These are phyloP conservation scores for Volucella bombylans DNA, from an alignment of 2,888 invertebrate species.

Conservation along the genomic window DNA sequence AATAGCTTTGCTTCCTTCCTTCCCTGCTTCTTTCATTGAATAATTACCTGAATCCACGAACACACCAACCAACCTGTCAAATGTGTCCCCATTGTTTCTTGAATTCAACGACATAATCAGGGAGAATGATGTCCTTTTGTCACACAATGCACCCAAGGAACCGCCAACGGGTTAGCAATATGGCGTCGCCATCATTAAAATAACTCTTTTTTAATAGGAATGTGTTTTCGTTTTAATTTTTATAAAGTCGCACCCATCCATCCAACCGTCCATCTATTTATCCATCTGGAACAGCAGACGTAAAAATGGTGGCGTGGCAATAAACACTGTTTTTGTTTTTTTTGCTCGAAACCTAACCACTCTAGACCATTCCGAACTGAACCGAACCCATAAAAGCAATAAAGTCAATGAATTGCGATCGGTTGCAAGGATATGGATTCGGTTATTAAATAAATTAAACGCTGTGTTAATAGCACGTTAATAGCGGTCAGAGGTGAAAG, in stretches of 20 bases:
- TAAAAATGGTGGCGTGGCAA: constrained; percentile 49
- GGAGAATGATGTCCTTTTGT: constrained; percentile 72
- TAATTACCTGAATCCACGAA: constrained; percentile 71
- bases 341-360: no score
- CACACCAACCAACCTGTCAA: constrained; percentile 24
- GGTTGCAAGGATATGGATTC: constrained; percentile 42
- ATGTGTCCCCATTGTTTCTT: constrained; percentile 47
- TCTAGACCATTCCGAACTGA: not conserved
- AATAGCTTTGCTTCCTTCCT: constrained; percentile 60
- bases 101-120: constrained; percentile 69
- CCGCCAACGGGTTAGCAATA: constrained; percentile 45
- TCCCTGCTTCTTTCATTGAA: constrained; percentile 28
- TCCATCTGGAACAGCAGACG: not conserved
- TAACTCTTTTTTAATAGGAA: constrained; percentile 70
- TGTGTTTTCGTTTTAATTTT: constrained; percentile 37
- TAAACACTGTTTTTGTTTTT: constrained; percentile 21
- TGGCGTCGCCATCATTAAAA: constrained; percentile 66
- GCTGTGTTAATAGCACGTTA: not conserved
- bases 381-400: constrained; percentile 57
- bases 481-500: not conserved
- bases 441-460: constrained; percentile 54
- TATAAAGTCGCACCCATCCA: constrained; percentile 65
- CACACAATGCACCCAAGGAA: constrained; percentile 52
- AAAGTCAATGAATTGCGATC: constrained; percentile 69
- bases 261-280: not conserved